These are phyloP conservation scores for Drosophila varians DNA, from an alignment of 1,140 invertebrate genomes.

Conservation along the genomic window DNA sequence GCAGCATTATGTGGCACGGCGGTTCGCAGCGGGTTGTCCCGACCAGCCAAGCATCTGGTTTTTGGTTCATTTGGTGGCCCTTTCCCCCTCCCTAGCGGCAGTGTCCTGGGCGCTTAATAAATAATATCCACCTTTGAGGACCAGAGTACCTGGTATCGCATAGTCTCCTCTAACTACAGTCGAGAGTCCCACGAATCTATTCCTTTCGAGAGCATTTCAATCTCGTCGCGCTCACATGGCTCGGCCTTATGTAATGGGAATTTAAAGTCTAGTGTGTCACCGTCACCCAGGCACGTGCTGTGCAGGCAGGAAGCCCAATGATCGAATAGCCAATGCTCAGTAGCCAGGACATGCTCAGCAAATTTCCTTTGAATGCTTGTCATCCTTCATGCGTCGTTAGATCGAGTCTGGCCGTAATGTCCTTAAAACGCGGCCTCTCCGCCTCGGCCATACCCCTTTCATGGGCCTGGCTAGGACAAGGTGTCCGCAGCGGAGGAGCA, in stretches of 20 bases:
- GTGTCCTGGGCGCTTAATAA: too few relatives aligned
- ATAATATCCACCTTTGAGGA: too few relatives aligned
- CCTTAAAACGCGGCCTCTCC: neutral
- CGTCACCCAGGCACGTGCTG: slow-evolving; percentile 45
- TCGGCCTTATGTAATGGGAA: slow-evolving; percentile 37
- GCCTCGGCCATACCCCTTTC: neutral
- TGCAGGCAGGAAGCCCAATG: neutral
- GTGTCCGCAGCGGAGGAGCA: neutral
- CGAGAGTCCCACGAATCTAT: neutral
- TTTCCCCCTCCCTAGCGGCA: too few relatives aligned
- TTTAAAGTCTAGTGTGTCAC: neutral
- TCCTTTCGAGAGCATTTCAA: neutral
- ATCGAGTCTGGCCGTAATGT: neutral
- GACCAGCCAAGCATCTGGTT: neutral
- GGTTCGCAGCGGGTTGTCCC: neutral
- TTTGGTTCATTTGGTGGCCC: too few relatives aligned
- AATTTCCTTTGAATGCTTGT: too few relatives aligned
- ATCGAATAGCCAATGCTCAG: slow-evolving; percentile 1
- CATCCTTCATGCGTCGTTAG: too few relatives aligned
- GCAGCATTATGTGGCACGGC: slow-evolving; percentile 27
- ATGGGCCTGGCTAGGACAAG: neutral
- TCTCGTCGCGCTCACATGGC: slow-evolving; percentile 14
- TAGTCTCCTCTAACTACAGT: neutral
- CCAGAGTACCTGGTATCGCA: neutral
- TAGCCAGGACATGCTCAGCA: neutral